A percentile compares a stretch with the other conserved stretches of the same genome.
These are phyloP conservation scores for Hirundo rustica DNA, from an alignment of 2,797 vertebrate genomes.

Conservation along the genomic window DNA sequence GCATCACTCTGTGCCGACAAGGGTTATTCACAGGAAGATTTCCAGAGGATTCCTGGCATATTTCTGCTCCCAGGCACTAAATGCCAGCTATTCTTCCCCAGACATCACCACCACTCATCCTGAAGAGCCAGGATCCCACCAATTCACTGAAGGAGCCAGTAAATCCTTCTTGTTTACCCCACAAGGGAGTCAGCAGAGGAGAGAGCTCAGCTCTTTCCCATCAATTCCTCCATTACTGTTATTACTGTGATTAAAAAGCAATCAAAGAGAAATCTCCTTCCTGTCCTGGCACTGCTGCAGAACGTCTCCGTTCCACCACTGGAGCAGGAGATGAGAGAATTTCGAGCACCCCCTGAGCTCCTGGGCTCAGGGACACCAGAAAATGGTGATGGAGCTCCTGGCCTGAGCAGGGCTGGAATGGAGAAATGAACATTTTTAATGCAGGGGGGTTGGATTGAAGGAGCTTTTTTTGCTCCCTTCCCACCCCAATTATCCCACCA, in stretches of 20 bases:
- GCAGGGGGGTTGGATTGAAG: not conserved
- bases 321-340: not conserved
- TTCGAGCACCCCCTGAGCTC: not conserved
- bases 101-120: not conserved
- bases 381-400: not conserved
- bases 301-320: not conserved
- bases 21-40: not conserved
- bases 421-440: not conserved
- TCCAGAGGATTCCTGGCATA: not conserved
- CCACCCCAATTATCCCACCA: not conserved
- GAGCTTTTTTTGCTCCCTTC: not conserved
- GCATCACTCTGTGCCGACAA: not conserved
- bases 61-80: not conserved
- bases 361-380: not conserved
- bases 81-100: not conserved
- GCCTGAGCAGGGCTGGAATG: not conserved
- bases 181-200: not conserved
- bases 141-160: not conserved
- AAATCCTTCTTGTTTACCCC: constrained; percentile 45
- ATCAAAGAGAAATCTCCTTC: constrained; percentile 45
- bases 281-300: constrained; percentile 24
- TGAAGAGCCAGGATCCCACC: not conserved
- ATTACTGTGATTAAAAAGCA: constrained; percentile 69
- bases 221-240: constrained; percentile 40
- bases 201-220: not conserved